These are phyloP conservation scores for Marasmarcha lunaedactyla DNA, from an alignment of 2,888 invertebrate genomes.

Conservation along the genomic window DNA sequence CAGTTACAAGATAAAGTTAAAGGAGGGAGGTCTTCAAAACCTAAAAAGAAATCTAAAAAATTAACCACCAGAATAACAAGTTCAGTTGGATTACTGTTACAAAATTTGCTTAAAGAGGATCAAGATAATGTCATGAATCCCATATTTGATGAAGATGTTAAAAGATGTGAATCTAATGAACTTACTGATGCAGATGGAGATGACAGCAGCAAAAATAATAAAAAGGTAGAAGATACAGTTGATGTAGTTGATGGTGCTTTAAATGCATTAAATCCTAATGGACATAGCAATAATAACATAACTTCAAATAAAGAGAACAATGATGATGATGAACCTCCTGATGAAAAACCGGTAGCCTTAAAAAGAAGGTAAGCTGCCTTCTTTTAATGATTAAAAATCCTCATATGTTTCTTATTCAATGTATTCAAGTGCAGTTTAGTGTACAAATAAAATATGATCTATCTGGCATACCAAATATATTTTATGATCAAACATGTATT, in stretches of 20 bases:
- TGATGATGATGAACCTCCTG: conserved; percentile 63
- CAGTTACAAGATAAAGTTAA: conserved; percentile 34
- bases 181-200: conserved; percentile 27
- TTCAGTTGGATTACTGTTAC: conserved; percentile 71
- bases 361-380: conserved; percentile 57
- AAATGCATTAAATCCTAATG: conserved; percentile 10
- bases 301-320: conserved; percentile 35
- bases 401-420: conserved; percentile 2
- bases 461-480: no score
- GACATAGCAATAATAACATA: conserved; percentile 15
- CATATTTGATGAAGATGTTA: no score
- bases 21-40: conserved; percentile 26
- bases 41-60: conserved; percentile 34
- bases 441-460: no score
- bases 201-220: conserved; percentile 23
- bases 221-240: conserved; percentile 16
- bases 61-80: conserved; percentile 37
- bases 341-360: conserved; percentile 57
- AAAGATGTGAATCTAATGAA: conserved; percentile 7
- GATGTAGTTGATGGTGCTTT: conserved; percentile 16
- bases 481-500: no score
- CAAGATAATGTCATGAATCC: conserved; percentile 20
- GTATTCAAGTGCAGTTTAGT: conserved; percentile 1
- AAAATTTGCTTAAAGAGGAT: conserved; percentile 61
- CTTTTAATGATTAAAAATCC: not conserved